These are phyloP conservation scores for Poeciliopsis paucimaculata DNA, from an alignment of 2,797 vertebrate species.

Conservation along the genomic window DNA sequence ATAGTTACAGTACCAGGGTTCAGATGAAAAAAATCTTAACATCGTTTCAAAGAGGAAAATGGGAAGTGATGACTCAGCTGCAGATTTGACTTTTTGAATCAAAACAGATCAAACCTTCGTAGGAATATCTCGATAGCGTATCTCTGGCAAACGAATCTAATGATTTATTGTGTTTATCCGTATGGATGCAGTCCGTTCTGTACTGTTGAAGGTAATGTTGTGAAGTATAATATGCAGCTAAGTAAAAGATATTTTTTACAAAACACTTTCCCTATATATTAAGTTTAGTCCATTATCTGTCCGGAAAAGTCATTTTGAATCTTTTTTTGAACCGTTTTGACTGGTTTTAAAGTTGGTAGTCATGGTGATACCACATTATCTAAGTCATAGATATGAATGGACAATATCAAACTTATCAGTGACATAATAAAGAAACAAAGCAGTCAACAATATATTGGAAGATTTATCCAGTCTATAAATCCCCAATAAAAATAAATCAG, in stretches of 20 bases:
- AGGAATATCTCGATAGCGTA: conserved; percentile 1
- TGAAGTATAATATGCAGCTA: neutral
- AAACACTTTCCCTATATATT: neutral
- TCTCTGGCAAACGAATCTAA: conserved; percentile 13
- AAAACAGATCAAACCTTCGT: conserved; percentile 20
- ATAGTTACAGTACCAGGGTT: conserved; percentile 35
- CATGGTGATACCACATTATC: neutral
- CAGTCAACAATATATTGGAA: neutral
- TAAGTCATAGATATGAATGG: neutral
- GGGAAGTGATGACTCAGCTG: conserved; percentile 44
- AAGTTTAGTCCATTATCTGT: neutral
- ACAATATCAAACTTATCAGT: neutral
- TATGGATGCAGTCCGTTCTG: neutral
- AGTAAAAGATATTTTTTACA: neutral
- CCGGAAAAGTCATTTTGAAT: neutral
- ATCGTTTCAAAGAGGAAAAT: conserved; percentile 43
- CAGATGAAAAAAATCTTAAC: conserved; percentile 25
- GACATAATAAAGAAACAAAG: neutral
- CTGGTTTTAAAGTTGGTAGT: neutral
- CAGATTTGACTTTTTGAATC: conserved; percentile 28
- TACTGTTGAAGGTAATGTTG: neutral
- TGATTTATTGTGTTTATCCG: conserved; percentile 13
- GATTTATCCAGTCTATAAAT: neutral
- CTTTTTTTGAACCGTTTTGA: neutral
- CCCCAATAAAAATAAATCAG: neutral